Base-by-base conservation (phyloP, 2,113 vertebrate genomes). In the Nipponia nippon region DNA sequence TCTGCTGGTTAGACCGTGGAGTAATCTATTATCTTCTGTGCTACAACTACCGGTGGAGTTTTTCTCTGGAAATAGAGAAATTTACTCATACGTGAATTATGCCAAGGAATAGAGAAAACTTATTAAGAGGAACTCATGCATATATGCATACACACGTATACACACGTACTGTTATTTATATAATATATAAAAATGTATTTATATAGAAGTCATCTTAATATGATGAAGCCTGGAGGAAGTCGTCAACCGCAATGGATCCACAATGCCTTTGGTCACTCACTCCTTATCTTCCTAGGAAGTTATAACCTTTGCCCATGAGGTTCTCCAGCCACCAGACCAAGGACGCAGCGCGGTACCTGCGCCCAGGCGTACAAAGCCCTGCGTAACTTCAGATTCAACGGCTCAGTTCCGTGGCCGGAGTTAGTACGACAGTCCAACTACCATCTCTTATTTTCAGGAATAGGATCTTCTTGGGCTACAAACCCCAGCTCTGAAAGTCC, bases 241-340 rank as follows among this genome's bases (percentile, higher is more conserved):
- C 44, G n/a, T 10, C 46, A 55, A 9, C 16, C 1, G 4, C 38
- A 10, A 27, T 0, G 26, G 76, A 72, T 40, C 13, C 56, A 66
- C 0, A 0, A 16, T 3, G 22, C 32, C 52, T 78, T 17, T 32
- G 52, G 42, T n/a, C 22, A 63, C 56, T 66, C 0, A 0, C 36
- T 66, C 46, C 36, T 59, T 4, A 30, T 11, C 25, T 52, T 23
- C 23, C 40, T 10, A 34, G 49, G 42, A 44, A 86, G 40, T 30
- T 29, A 23, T 0, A n/a, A n/a, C n/a, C 34, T 65, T 36, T 46
- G 62, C 76, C 49, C 25, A 53, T 0, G 22, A 81, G 59, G 36
- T 56, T 7, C 67, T 81, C 11, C 82, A 83, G 66, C 69, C 27
- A 10, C 25, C 56, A 15, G 7, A 1, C 22, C 0, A 0, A 38